A percentile compares a stretch with the other conserved stretches of the same genome.
These are phyloP conservation scores for Corvus hawaiiensis DNA, from an alignment of 2,113 vertebrate species.

Conservation along the genomic window DNA sequence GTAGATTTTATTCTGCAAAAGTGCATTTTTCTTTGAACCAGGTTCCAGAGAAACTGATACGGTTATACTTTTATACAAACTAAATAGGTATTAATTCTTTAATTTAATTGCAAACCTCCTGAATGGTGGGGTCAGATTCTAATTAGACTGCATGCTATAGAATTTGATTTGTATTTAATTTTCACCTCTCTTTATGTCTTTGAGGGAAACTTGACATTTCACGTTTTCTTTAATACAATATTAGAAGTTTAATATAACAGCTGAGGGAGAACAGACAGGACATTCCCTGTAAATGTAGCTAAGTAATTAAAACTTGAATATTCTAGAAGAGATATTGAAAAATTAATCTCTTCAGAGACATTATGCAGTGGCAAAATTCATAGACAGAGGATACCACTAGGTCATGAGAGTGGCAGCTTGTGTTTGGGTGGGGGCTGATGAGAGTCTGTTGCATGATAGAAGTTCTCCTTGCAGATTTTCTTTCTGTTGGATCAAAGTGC, in stretches of 20 bases:
- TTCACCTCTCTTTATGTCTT: background rate
- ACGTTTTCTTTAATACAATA: background rate
- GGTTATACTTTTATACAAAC: background rate
- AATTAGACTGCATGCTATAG: background rate
- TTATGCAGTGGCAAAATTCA: background rate
- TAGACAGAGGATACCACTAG: background rate
- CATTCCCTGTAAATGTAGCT: background rate
- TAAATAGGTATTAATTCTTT: background rate
- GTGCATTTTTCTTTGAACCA: background rate
- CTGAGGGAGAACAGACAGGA: background rate
- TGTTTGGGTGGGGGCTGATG: background rate
- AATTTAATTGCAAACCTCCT: background rate
- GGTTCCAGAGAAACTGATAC: background rate
- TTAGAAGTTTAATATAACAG: background rate
- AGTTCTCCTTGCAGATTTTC: background rate
- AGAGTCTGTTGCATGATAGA: accelerated
- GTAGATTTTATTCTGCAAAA: background rate
- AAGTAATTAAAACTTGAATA: background rate
- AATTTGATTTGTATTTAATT: background rate
- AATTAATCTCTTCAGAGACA: background rate
- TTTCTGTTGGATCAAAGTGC: background rate
- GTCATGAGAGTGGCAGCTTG: background rate
- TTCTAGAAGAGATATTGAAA: background rate
- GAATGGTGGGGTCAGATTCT: background rate
- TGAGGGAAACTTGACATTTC: background rate